Evolutionary conservation across 2,113 vertebrate genomes (phyloP), one percentile per base, ranked within the genome.

Genomic region (Casuarius casuarius): DNA sequence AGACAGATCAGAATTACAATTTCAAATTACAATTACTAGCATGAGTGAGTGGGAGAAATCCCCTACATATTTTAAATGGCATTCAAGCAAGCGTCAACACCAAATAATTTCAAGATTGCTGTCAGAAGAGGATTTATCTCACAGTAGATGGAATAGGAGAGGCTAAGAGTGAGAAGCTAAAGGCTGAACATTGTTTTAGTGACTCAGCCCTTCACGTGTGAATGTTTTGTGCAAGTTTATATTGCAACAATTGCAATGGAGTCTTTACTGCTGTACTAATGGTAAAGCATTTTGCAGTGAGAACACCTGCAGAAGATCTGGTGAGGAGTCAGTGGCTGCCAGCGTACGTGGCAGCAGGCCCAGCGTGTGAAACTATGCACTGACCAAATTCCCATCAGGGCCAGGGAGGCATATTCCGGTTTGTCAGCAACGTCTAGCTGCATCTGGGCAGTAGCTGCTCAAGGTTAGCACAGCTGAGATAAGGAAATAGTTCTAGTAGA

Each of bases 251-350:
- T 7, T 48, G n/a, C 79, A 93, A 92, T 74, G 18, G 93, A 93
- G 70, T 17, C 71, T 84, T 94, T 90, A 93, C 79, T 93, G 67
- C 44, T 92, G 91, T 91, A 89, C 51, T 94, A 76, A 94, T 89
- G 83, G 42, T 71, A 46, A 92, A 87, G 83, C 38, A 38, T 38
- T 38, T 38, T 38, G 38, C 38, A 38, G 38, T 38, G 38, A 38
- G 38, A 38, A 38, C 38, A 38, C 38, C 38, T 38, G 38, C 38
- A 38, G 38, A 38, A 38, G 38, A 38, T 38, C 38, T 38, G 38
- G 38, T 38, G 38, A 38, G 38, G 38, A 38, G 38, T 38, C 38
- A 38, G 8, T 38, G 38, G 38, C 38, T 38, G 38, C 7, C 38
- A 38, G 38, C 8, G 38, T 38, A 38, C 38, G 8, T 38, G 38